These are phyloP conservation scores for Varroa destructor DNA, from an alignment of 1,140 invertebrate species.

Conservation along the genomic window DNA sequence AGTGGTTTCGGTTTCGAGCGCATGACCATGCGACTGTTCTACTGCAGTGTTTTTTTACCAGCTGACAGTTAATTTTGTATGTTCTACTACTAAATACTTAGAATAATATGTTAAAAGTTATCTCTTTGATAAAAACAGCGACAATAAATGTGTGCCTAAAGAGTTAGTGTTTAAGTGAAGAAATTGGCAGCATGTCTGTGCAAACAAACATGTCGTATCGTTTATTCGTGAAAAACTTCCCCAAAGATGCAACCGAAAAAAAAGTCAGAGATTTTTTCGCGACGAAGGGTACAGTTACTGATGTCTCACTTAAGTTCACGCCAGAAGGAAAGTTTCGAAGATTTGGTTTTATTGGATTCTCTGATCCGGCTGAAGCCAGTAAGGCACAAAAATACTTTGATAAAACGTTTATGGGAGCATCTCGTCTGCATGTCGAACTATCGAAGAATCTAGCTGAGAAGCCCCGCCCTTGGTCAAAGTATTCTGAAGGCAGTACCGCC, in stretches of 20 bases:
- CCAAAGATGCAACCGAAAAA: constrained; percentile 50
- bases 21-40: too few relatives aligned
- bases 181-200: too few relatives aligned
- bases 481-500: constrained; percentile 37
- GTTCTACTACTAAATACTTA: too few relatives aligned
- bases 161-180: too few relatives aligned
- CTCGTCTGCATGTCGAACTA: constrained; percentile 27
- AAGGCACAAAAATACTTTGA: constrained; percentile 62
- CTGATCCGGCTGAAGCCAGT: constrained; percentile 59
- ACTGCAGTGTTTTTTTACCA: too few relatives aligned
- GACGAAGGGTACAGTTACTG: constrained; percentile 67
- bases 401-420: constrained; percentile 58
- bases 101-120: too few relatives aligned
- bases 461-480: constrained; percentile 29
- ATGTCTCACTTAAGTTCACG: constrained; percentile 79
- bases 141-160: too few relatives aligned
- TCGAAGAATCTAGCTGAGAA: constrained; percentile 19
- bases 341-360: constrained; percentile 82
- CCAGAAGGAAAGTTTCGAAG: constrained; percentile 74
- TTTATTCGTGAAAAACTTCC: constrained; percentile 23
- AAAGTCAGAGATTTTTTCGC: constrained; percentile 61
- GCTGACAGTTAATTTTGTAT: too few relatives aligned
- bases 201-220: neutral
- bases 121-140: too few relatives aligned
- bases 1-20: too few relatives aligned